Percentiles rank a stretch among this genome's conserved stretches.
These are phyloP conservation scores for Apocrypta bakeri DNA, from an alignment of 1,140 invertebrate genomes.

Conservation along the genomic window DNA sequence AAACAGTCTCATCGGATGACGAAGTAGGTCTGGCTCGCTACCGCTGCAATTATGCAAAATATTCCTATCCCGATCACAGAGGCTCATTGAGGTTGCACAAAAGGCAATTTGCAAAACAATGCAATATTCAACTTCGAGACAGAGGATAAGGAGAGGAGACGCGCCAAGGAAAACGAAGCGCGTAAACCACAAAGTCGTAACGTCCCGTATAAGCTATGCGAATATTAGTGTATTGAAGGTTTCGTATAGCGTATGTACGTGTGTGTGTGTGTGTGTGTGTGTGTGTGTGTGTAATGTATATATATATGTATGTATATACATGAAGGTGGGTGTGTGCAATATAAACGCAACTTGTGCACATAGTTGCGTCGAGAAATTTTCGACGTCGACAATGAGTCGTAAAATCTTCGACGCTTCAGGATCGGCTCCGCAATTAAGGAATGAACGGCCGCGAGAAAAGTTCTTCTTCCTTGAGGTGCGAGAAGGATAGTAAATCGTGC, in stretches of 20 bases:
- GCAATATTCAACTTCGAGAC: slow-evolving; percentile 13
- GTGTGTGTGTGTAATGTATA: too few species aligned
- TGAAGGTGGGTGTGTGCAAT: too few species aligned
- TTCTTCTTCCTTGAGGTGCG: neutral
- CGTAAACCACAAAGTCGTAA: slow-evolving; percentile 5
- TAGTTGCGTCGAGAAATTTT: slow-evolving; percentile 39
- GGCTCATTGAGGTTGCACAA: slow-evolving; percentile 22
- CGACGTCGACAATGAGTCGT: slow-evolving; percentile 36
- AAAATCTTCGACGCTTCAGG: slow-evolving; percentile 43
- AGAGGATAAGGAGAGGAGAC: neutral
- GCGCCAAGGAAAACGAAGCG: neutral
- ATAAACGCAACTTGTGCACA: neutral
- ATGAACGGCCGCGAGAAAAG: slow-evolving; percentile 22
- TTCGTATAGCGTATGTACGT: too few species aligned
- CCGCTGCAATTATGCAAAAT: slow-evolving; percentile 28
- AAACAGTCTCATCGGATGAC: too few species aligned
- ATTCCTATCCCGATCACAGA: slow-evolving; percentile 34
- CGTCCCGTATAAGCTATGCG: too few species aligned
- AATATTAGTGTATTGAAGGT: too few species aligned
- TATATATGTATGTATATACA: neutral
- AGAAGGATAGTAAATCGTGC: neutral
- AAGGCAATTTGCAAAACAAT: slow-evolving; percentile 39
- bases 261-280: too few species aligned
- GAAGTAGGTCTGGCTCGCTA: too few species aligned
- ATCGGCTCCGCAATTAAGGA: slow-evolving; percentile 26